Percentiles rank a stretch among this genome's conserved stretches.
These are phyloP conservation scores for Arctopsyche grandis DNA, from an alignment of 1,140 invertebrate genomes.

Conservation along the genomic window DNA sequence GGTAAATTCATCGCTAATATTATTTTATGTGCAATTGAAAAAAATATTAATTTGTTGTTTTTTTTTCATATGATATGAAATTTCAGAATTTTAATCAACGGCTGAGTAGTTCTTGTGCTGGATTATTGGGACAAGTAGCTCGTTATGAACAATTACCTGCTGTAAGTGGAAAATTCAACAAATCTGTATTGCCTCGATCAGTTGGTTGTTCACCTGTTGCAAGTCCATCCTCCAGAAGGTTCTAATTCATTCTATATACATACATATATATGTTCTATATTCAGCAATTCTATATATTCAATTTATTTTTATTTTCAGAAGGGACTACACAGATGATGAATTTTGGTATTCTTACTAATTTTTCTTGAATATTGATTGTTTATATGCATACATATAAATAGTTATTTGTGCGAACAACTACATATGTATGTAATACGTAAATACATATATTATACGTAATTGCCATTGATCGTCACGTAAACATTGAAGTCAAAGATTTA, in stretches of 20 bases:
- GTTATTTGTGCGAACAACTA: too few relatives aligned
- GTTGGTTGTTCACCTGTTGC: slow-evolving; percentile 56
- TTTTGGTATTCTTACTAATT: slow-evolving; percentile 47
- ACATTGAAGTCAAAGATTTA: too few relatives aligned
- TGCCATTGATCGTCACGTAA: too few relatives aligned
- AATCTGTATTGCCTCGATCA: slow-evolving; percentile 34
- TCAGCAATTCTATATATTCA: slow-evolving; percentile 11
- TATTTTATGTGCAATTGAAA: too few relatives aligned
- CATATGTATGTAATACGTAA: too few relatives aligned
- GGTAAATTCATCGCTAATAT: slow-evolving; percentile 58
- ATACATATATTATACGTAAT: too few relatives aligned
- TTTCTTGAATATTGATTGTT: not conserved
- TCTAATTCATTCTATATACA: slow-evolving; percentile 29
- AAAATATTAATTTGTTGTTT: too few relatives aligned
- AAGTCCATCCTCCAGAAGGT: slow-evolving; percentile 57
- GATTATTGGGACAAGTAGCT: slow-evolving; percentile 61
- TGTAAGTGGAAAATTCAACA: not conserved
- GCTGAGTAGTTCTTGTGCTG: slow-evolving; percentile 61
- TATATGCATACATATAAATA: too few relatives aligned
- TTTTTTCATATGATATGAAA: not conserved
- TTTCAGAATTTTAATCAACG: slow-evolving; percentile 64
- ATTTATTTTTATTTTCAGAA: slow-evolving; percentile 55
- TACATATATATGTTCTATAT: slow-evolving; percentile 2
- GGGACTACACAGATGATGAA: slow-evolving; percentile 57
- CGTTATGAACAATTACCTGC: slow-evolving; percentile 54